Evolutionary conservation across 2,797 vertebrate species (phyloP).

Genomic region (Lates japonicus): DNA sequence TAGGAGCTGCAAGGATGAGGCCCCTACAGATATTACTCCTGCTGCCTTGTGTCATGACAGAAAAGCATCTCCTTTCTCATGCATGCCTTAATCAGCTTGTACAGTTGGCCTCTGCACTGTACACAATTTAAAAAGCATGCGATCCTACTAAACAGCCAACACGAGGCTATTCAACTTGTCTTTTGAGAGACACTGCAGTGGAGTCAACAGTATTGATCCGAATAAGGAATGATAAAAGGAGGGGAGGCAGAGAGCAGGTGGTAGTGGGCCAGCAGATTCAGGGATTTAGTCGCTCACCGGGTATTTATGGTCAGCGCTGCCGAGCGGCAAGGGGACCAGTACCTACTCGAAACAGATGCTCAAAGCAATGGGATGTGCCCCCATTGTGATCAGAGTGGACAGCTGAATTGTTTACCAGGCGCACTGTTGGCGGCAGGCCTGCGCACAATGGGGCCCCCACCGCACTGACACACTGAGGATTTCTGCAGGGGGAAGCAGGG

Average conservation of each 20-base stretch:
- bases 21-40: conserved; percentile 8
- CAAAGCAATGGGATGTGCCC: conserved; percentile 83
- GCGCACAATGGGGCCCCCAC: conserved; percentile 80
- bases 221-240: conserved; percentile 71
- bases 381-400: conserved; percentile 86
- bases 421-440: no score
- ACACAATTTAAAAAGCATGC: conserved; percentile 69
- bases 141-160: conserved; percentile 63
- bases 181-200: conserved; percentile 68
- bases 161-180: conserved; percentile 63
- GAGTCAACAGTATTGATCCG: conserved; percentile 81
- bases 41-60: conserved; percentile 46
- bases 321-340: conserved; percentile 62
- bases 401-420: conserved; percentile 87
- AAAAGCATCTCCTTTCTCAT: conserved; percentile 58
- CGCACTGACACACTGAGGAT: conserved; percentile 71
- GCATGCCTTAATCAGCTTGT: conserved; percentile 66
- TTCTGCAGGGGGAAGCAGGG: conserved; percentile 63
- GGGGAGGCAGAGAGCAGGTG: conserved; percentile 81
- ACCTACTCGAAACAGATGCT: conserved; percentile 84
- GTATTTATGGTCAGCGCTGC: conserved; percentile 67
- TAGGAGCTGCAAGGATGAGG: neutral
- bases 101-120: conserved; percentile 63
- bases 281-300: conserved; percentile 77
- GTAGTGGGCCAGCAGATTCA: conserved; percentile 73